These are phyloP conservation scores for Gymnoscelis rufifasciata DNA, from an alignment of 2,888 invertebrate species.

Conservation along the genomic window DNA sequence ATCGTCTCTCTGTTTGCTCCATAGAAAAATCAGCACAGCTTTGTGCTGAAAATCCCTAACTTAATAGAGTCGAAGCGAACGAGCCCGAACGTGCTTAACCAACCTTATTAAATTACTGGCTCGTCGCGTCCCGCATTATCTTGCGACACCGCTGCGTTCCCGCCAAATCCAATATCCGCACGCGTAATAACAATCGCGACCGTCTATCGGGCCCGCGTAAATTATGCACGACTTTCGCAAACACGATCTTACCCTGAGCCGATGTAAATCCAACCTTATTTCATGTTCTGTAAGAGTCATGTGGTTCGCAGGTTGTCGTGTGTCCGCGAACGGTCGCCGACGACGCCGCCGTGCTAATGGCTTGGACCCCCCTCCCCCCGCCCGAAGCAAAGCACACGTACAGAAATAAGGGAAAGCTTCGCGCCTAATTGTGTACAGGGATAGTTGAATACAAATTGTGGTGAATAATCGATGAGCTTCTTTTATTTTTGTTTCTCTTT, in stretches of 20 bases:
- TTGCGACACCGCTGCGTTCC: conserved; percentile 53
- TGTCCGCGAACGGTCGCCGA: conserved; percentile 56
- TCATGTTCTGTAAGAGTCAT: not conserved
- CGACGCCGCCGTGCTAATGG: conserved; percentile 67
- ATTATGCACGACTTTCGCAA: conserved; percentile 65
- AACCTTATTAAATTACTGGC: conserved; percentile 36
- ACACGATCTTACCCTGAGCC: conserved; percentile 19
- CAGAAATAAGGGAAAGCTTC: conserved; percentile 60
- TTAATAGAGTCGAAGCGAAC: conserved; percentile 30
- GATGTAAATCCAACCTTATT: conserved; percentile 35
- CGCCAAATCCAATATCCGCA: conserved; percentile 74
- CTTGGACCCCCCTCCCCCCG: conserved; percentile 49
- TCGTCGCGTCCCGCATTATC: conserved; percentile 44
- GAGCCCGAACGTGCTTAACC: conserved; percentile 30
- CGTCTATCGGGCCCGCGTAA: conserved; percentile 76
- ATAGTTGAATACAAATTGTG: conserved; percentile 44
- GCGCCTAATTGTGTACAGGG: conserved; percentile 56
- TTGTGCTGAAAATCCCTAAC: conserved; percentile 25
- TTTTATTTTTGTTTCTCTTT: conserved; percentile 19
- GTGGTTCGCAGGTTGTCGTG: conserved; percentile 22
- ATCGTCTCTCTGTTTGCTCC: not conserved
- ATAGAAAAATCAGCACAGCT: not conserved
- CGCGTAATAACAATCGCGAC: conserved; percentile 76
- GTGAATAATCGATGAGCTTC: conserved; percentile 43
- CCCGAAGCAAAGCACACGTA: conserved; percentile 57